phyloP scores from a whole-genome alignment of 2,113 vertebrate species.

The Numenius arquata region DNA sequence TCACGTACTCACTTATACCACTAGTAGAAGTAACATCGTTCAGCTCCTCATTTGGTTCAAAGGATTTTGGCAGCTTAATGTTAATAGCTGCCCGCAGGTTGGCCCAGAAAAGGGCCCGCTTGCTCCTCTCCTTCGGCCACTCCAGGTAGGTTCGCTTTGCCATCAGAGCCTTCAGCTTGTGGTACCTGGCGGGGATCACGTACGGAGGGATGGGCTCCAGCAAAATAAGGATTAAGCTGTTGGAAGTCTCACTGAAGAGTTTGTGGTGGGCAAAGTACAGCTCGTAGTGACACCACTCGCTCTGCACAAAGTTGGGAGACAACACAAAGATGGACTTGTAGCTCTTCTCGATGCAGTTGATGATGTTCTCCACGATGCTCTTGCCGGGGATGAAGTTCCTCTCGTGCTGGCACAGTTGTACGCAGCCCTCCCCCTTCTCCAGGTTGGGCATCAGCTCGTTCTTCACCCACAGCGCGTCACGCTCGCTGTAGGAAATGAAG shows the following conservation, averaged over 20 bases:
- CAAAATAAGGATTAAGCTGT: slow-evolving; percentile 84
- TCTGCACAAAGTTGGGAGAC: slow-evolving; percentile 89
- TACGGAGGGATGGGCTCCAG: slow-evolving; percentile 86
- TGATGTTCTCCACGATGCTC: slow-evolving; percentile 89
- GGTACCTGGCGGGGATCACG: slow-evolving; percentile 83
- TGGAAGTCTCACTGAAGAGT: slow-evolving; percentile 67
- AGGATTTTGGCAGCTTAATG: slow-evolving; percentile 32
- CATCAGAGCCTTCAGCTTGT: slow-evolving; percentile 83
- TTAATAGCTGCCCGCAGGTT: slow-evolving; percentile 82
- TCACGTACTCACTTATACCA: background rate
- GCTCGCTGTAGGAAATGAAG: slow-evolving; percentile 89
- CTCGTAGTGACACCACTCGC: slow-evolving; percentile 95
- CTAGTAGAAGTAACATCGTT: background rate
- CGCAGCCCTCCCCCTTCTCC: slow-evolving; percentile 70
- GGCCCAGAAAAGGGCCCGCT: slow-evolving; percentile 86
- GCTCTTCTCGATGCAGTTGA: slow-evolving; percentile 86
- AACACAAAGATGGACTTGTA: slow-evolving; percentile 87
- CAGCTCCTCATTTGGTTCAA: slow-evolving; percentile 30
- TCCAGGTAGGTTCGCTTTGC: slow-evolving; percentile 78
- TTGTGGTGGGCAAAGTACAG: slow-evolving; percentile 92
- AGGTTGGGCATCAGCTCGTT: slow-evolving; percentile 79
- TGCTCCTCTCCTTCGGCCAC: slow-evolving; percentile 86
- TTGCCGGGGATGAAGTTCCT: slow-evolving; percentile 86
- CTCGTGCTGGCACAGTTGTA: slow-evolving; percentile 84
- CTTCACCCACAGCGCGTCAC: slow-evolving; percentile 82